A percentile compares a stretch with the other conserved stretches of the same genome.
Conservation (phyloP, 2,797 vertebrate species). For the Urophycis tenuis region DNA sequence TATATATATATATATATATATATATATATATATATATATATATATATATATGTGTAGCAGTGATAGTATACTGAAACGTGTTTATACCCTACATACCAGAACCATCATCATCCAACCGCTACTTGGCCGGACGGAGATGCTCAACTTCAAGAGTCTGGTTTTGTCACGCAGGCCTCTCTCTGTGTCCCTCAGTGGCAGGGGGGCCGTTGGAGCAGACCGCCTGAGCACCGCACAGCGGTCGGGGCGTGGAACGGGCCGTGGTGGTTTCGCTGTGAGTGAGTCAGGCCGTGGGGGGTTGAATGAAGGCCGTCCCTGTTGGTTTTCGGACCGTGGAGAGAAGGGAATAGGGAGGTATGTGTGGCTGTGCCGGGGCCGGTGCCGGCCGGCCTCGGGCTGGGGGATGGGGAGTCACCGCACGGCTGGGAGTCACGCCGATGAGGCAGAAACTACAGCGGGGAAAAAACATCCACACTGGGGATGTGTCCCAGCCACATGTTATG, state of each 20-base stretch:
- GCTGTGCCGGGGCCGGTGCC: too few relatives aligned
- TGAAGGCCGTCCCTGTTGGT: neutral
- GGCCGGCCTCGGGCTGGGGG: neutral
- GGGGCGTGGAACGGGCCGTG: slow-evolving; percentile 18
- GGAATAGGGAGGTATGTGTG: neutral
- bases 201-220: neutral
- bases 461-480: slow-evolving; percentile 1
- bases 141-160: neutral
- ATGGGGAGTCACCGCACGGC: neutral
- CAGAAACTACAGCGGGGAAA: neutral
- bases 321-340: neutral
- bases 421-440: neutral
- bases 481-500: neutral
- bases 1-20: too few relatives aligned
- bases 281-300: slow-evolving; percentile 24
- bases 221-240: slow-evolving; percentile 1
- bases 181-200: neutral
- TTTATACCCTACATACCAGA: neutral
- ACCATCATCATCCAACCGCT: neutral
- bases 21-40: too few relatives aligned
- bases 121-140: neutral
- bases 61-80: neutral
- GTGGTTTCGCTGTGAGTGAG: slow-evolving; percentile 38
- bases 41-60: neutral
- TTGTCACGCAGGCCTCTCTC: neutral